Evolutionary conservation across 2,888 invertebrate genomes (phyloP).

Genomic region (Acanthoscelides obtectus): DNA sequence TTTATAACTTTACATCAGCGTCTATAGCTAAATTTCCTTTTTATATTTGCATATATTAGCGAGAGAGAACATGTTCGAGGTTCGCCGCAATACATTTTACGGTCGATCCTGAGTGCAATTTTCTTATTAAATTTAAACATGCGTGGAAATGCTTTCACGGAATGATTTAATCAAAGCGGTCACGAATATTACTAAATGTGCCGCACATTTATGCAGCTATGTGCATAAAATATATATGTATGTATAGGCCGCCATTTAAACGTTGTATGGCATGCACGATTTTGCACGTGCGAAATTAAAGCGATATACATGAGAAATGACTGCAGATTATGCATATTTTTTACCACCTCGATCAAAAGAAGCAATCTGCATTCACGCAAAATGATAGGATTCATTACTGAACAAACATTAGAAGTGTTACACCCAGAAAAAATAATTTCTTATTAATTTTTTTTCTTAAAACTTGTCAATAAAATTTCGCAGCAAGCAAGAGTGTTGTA

Average conservation of each 20-base stretch:
- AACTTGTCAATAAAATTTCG: too few species aligned
- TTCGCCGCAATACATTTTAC: neutral
- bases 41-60: neutral
- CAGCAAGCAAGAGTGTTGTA: too few species aligned
- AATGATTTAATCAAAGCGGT: neutral
- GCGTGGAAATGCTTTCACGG: neutral
- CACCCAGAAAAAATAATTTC: too few species aligned
- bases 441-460: too few species aligned
- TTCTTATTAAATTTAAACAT: neutral
- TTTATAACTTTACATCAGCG: neutral
- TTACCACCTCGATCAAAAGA: too few species aligned
- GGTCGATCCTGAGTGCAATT: neutral
- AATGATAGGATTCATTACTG: too few species aligned
- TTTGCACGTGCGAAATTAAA: neutral
- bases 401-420: too few species aligned
- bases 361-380: too few species aligned
- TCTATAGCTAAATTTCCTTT: neutral
- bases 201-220: neutral
- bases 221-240: neutral
- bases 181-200: neutral
- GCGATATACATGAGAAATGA: neutral
- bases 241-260: neutral
- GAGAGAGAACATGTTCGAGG: neutral
- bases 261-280: neutral
- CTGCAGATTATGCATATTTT: neutral